Conservation (phyloP, 2,888 invertebrate genomes). For the Meteorus cinctellus region DNA sequence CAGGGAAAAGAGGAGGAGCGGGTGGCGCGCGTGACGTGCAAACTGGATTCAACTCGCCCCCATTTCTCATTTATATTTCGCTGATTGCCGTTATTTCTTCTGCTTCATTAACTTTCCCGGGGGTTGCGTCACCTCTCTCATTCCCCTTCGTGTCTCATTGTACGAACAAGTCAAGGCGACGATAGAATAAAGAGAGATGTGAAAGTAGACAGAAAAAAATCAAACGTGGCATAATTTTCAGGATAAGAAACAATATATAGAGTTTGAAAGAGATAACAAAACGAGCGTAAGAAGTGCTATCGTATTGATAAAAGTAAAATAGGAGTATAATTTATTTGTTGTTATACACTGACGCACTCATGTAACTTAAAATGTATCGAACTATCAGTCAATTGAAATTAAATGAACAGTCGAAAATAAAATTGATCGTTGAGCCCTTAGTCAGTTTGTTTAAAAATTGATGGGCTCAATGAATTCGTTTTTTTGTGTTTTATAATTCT, state of each 20-base stretch:
- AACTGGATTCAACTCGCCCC: constrained; percentile 57
- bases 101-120: constrained; percentile 59
- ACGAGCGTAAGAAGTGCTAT: background rate
- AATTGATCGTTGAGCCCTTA: too few relatives aligned
- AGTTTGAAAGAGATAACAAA: constrained; percentile 36
- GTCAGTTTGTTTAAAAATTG: too few relatives aligned
- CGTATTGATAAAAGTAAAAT: constrained; percentile 10
- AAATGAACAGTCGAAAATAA: too few relatives aligned
- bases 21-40: constrained; percentile 67
- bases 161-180: constrained; percentile 24
- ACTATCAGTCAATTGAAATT: too few relatives aligned
- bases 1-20: constrained; percentile 53
- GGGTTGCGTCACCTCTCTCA: constrained; percentile 32
- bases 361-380: too few relatives aligned
- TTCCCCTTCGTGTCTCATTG: constrained; percentile 34
- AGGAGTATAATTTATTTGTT: background rate
- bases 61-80: constrained; percentile 71
- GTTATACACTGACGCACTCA: too few relatives aligned
- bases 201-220: constrained; percentile 20
- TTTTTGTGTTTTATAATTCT: too few relatives aligned
- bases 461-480: too few relatives aligned
- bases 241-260: constrained; percentile 33
- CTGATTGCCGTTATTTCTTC: constrained; percentile 71
- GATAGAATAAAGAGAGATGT: constrained; percentile 18
- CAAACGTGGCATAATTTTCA: constrained; percentile 43